Conservation (phyloP, 2,888 invertebrate genomes). For the Mayetiola destructor region DNA sequence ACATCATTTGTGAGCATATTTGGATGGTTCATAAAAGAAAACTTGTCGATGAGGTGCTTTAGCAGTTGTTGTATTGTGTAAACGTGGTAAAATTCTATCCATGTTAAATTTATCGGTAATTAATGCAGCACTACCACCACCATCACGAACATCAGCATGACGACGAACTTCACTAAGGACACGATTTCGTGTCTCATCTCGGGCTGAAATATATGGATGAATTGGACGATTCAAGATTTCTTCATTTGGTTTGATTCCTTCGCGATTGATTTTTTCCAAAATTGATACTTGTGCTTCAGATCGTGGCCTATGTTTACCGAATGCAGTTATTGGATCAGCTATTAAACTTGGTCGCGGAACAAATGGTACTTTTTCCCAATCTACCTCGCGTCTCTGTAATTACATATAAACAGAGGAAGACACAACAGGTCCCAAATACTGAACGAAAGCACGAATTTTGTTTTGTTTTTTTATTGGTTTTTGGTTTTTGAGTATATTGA, state of each 20-base stretch:
- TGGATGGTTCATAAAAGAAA: slow-evolving; percentile 28
- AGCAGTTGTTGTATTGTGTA: slow-evolving; percentile 40
- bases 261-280: slow-evolving; percentile 41
- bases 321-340: slow-evolving; percentile 71
- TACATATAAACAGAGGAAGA: neutral
- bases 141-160: slow-evolving; percentile 43
- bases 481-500: neutral
- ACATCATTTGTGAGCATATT: slow-evolving; percentile 14
- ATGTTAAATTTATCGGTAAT: slow-evolving; percentile 47
- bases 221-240: slow-evolving; percentile 44
- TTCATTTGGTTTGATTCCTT: slow-evolving; percentile 47
- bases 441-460: neutral
- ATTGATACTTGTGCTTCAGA: slow-evolving; percentile 30
- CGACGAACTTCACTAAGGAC: slow-evolving; percentile 45
- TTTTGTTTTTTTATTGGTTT: neutral
- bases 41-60: slow-evolving; percentile 38
- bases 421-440: neutral
- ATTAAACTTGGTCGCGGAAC: slow-evolving; percentile 75
- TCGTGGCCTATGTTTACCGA: slow-evolving; percentile 46
- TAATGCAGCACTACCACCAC: slow-evolving; percentile 40
- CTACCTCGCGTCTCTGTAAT: slow-evolving; percentile 59
- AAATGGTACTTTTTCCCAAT: slow-evolving; percentile 80
- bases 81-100: slow-evolving; percentile 47
- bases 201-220: slow-evolving; percentile 52
- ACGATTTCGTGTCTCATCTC: slow-evolving; percentile 49